Conservation (phyloP, 1,140 invertebrate species). For the Lanistes nyassanus region DNA sequence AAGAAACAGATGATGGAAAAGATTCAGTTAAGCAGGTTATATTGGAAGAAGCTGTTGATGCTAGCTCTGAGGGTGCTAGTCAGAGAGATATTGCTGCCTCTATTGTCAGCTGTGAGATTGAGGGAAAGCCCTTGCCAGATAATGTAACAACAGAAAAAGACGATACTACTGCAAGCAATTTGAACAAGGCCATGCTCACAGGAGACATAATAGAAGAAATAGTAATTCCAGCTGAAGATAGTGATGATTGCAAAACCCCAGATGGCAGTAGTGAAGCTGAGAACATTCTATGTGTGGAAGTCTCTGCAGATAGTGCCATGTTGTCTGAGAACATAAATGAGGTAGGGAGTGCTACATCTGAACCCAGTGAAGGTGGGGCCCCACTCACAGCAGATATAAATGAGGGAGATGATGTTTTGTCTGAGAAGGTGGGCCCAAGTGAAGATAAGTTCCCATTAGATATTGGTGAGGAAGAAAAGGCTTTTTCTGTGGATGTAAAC, state of each 20-base stretch:
- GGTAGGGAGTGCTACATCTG: background rate
- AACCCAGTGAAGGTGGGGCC: background rate
- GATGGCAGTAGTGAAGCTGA: background rate
- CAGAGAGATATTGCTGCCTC: conserved; percentile 15
- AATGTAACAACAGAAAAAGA: background rate
- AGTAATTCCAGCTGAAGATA: background rate
- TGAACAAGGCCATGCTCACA: background rate
- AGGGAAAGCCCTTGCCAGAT: background rate
- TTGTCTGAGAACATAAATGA: background rate
- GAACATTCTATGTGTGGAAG: too few relatives aligned
- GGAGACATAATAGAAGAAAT: background rate
- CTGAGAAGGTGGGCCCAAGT: background rate
- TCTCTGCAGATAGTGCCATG: background rate
- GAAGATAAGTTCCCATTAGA: background rate
- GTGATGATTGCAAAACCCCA: background rate
- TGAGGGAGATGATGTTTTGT: conserved; percentile 14
- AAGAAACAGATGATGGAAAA: background rate
- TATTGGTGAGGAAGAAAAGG: too few relatives aligned
- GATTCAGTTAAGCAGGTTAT: background rate
- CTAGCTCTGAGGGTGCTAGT: background rate
- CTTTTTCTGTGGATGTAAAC: background rate
- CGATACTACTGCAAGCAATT: background rate
- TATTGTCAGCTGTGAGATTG: background rate
- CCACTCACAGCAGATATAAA: background rate
- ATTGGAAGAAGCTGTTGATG: background rate